Evolutionary conservation across 2,888 invertebrate genomes (phyloP), one percentile per base, ranked within the genome.

Genomic region (Lepidocyrtinus sp.): DNA sequence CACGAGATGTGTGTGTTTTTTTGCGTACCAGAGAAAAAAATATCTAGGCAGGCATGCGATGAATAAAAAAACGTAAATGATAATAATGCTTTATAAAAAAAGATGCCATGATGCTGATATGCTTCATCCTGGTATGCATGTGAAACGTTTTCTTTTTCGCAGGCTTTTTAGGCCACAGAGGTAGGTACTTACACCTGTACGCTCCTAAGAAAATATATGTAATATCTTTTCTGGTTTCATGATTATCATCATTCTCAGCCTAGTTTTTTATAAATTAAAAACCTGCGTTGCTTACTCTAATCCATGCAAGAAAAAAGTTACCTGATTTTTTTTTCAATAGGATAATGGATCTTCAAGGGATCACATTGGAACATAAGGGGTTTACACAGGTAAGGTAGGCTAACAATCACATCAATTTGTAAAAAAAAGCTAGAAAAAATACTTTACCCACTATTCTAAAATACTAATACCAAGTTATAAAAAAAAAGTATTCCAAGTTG

Each of bases 401-500:
- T n/a, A n/a, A n/a, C n/a, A n/a, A n/a, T n/a, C n/a, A n/a, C n/a
- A n/a, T n/a, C n/a, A n/a, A n/a, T n/a, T n/a, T n/a, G n/a, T n/a
- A n/a, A n/a, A n/a, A n/a, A n/a, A n/a, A n/a, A n/a, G n/a, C n/a
- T n/a, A n/a, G n/a, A n/a, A n/a, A n/a, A n/a, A n/a, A n/a, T n/a
- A n/a, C n/a, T n/a, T n/a, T n/a, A n/a, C n/a, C n/a, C n/a, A n/a
- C n/a, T n/a, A n/a, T n/a, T n/a, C n/a, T n/a, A n/a, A n/a, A n/a
- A n/a, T n/a, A n/a, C n/a, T n/a, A n/a, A n/a, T n/a, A n/a, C n/a
- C n/a, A n/a, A n/a, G n/a, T n/a, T n/a, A n/a, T n/a, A n/a, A n/a
- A n/a, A 50, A 70, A 74, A 79, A 80, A 80, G 80, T 80, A 75
- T 80, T 80, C 75, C 80, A 80, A 71, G 74, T 70, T 55, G 71